These are phyloP conservation scores for Octopus sinensis DNA, from an alignment of 1,140 invertebrate genomes.

Conservation along the genomic window DNA sequence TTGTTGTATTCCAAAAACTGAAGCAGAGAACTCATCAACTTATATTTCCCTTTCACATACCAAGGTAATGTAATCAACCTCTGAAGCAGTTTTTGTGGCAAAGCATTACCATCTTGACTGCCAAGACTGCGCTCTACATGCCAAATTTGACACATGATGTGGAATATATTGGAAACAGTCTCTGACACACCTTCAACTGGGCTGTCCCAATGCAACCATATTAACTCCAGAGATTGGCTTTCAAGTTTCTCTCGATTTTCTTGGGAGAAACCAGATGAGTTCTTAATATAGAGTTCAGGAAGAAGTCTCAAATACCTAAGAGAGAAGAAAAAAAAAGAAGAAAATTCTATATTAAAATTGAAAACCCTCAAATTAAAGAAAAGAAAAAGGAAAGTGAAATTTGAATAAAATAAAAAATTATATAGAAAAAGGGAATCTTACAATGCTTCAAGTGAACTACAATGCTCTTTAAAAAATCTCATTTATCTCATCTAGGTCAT, in stretches of 20 bases:
- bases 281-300: no score
- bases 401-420: no score
- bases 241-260: constrained; percentile 17
- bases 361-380: no score
- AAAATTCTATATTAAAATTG: no score
- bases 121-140: background rate
- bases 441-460: no score
- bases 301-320: no score
- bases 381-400: no score
- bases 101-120: constrained; percentile 6
- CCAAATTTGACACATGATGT: constrained; percentile 34
- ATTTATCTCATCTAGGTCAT: no score
- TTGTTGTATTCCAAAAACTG: constrained; percentile 30
- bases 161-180: constrained; percentile 33
- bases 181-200: constrained; percentile 46
- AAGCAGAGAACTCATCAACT: constrained; percentile 33
- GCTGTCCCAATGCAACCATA: constrained; percentile 44
- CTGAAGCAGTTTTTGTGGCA: constrained; percentile 26
- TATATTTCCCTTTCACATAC: constrained; percentile 43
- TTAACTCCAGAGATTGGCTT: constrained; percentile 22
- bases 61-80: constrained; percentile 32
- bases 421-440: no score
- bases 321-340: no score
- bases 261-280: background rate
- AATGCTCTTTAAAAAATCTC: no score